phyloP scores from a whole-genome alignment of 2,797 vertebrate genomes.

The Fringilla coelebs region DNA sequence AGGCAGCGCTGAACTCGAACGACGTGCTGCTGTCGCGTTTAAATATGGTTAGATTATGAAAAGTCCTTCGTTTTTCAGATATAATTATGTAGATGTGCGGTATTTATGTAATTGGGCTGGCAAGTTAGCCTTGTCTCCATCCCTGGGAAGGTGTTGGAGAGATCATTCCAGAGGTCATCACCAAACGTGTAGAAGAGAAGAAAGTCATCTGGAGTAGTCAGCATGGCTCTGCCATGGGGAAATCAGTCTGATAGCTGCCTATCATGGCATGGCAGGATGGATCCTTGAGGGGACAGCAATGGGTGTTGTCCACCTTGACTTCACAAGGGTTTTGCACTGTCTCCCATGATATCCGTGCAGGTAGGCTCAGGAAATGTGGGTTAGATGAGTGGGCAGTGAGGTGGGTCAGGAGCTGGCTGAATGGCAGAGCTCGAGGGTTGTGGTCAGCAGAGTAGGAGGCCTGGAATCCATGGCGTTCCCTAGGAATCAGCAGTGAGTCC shows the following conservation, averaged over 20 bases:
- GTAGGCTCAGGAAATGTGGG: not conserved
- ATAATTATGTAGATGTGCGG: fast-evolving
- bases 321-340: not conserved
- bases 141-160: not conserved
- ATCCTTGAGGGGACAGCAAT: not conserved
- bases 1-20: fast-evolving
- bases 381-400: not conserved
- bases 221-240: not conserved
- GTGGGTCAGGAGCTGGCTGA: not conserved
- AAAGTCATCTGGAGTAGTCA: not conserved
- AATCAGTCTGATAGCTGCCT: not conserved
- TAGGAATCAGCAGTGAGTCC: not conserved
- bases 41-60: fast-evolving
- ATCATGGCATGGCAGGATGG: too few species aligned
- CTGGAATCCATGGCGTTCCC: not conserved
- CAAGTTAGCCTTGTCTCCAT: not conserved
- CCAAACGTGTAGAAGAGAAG: too few species aligned
- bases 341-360: too few species aligned
- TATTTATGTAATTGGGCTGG: not conserved
- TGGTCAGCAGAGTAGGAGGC: not conserved
- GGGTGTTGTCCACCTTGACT: not conserved
- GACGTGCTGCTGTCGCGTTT: fast-evolving
- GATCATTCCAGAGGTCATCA: not conserved
- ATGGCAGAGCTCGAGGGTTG: not conserved
- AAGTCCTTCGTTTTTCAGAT: not conserved